A percentile compares a stretch with the other conserved stretches of the same genome.
phyloP scores from a whole-genome alignment of 2,888 invertebrate species.

The Oscheius sp. region DNA sequence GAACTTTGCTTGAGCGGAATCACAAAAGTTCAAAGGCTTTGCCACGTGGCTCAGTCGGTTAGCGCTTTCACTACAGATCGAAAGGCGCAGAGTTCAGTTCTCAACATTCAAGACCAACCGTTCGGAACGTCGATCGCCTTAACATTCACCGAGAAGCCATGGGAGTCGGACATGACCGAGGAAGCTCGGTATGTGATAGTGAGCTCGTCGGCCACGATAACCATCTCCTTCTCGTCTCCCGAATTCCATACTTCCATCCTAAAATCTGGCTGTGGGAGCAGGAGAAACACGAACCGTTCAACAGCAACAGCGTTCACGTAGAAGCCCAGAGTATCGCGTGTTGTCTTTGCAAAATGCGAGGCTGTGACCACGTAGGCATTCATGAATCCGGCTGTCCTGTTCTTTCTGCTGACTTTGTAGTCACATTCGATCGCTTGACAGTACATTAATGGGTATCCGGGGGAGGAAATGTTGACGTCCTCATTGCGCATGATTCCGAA shows the following conservation, averaged over 20 bases:
- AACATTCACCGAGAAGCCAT: neutral
- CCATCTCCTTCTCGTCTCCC: neutral
- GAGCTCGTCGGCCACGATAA: neutral
- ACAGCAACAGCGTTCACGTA: neutral
- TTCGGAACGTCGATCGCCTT: neutral
- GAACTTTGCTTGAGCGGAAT: neutral
- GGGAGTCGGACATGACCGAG: neutral
- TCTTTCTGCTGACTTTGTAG: neutral
- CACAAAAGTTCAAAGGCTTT: no score
- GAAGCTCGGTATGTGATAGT: neutral
- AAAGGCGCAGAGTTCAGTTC: no score
- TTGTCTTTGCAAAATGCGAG: neutral
- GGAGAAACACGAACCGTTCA: neutral
- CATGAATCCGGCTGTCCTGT: neutral
- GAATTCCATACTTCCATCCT: neutral
- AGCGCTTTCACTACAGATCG: no score
- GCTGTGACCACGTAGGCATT: neutral
- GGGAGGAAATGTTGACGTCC: slow-evolving; percentile 1
- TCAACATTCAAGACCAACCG: neutral
- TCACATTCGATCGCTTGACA: neutral
- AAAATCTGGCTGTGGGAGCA: neutral
- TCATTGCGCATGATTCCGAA: neutral
- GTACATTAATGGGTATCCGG: slow-evolving; percentile 1
- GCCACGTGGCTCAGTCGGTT: no score
- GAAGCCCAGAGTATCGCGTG: neutral